These are phyloP conservation scores for Phoenoteleia sp. DNA, from an alignment of 2,888 invertebrate genomes.

Conservation along the genomic window DNA sequence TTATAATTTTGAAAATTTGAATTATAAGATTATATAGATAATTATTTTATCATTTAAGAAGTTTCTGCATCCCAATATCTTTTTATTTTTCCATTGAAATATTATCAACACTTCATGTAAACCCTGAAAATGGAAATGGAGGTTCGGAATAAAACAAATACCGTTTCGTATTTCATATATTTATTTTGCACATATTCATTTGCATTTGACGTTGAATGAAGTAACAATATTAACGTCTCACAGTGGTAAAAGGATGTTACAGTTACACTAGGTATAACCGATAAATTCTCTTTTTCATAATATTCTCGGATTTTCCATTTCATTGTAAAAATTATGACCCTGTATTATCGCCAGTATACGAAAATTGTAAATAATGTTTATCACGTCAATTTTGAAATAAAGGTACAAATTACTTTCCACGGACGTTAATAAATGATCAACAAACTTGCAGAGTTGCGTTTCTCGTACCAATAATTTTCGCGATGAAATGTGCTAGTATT, in stretches of 20 bases:
- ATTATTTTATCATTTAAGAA: too few species aligned
- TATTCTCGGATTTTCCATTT: slow-evolving; percentile 27
- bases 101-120: too few species aligned
- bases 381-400: too few species aligned
- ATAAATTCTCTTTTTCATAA: slow-evolving; percentile 34
- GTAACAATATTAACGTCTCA: slow-evolving; percentile 62
- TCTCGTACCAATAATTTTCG: neutral
- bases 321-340: slow-evolving; percentile 64
- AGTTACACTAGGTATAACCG: slow-evolving; percentile 48
- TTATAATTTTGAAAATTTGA: too few species aligned
- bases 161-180: slow-evolving; percentile 54
- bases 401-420: too few species aligned
- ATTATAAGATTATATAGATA: too few species aligned
- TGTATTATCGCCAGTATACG: slow-evolving; percentile 59
- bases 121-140: too few species aligned
- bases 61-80: too few species aligned
- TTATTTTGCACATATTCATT: slow-evolving; percentile 68
- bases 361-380: too few species aligned
- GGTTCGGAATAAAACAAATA: too few species aligned
- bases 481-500: slow-evolving; percentile 22
- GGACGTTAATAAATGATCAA: neutral
- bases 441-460: neutral
- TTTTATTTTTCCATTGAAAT: too few species aligned
- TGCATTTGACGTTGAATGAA: slow-evolving; percentile 49
- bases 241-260: slow-evolving; percentile 32